Base-by-base conservation (phyloP, 2,113 vertebrate genomes). In the Cettia cetti region DNA sequence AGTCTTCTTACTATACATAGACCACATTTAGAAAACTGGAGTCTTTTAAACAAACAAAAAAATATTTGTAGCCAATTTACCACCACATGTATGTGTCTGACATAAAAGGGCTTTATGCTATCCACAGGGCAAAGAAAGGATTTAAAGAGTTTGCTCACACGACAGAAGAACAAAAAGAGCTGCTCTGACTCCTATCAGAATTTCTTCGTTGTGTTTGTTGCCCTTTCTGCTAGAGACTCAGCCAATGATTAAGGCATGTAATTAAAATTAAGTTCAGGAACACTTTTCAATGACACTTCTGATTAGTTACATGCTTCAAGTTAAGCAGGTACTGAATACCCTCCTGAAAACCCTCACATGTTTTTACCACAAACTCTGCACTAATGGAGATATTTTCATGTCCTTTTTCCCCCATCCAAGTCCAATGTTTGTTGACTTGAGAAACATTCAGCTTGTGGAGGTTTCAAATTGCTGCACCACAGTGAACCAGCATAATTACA, bases 211-310 rank as follows among this genome's bases (percentile, higher is more conserved):
- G 45, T 53, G 71, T 53, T 59, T 88, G 40, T 30, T 93, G 64
- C 54, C 61, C 64, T 66, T 82, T 82, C 52, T 76, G 68, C 68
- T 81, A 57, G 27, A 80, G 20, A 81, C 20, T 47, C 68, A 83
- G 71, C 11, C 64, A 83, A 30, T 42, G 49, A 77, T 50, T 39
- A 76, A 72, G 64, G 68, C 31, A 59, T 28, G 28, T 30, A 77
- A 92, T 90, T 42, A 57, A 45, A 93, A 91, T 86, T 83, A 92
- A 89, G 45, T 33, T 91, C 39, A 94, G 33, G 35, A 86, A 65
- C 39, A 65, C 39, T 63, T 63, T 91, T 74, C 64, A 91, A 35
- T 45, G 80, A 91, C 59, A 65, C n/a, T 77, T 91, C 42, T 81
- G 56, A 92, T 70, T 30, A 92, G 54, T 26, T 84, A 86, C 4